Evolutionary conservation across 2,888 invertebrate genomes (phyloP), one percentile per base, ranked within the genome.

Genomic region (Hermaeophaga mercurialis): DNA sequence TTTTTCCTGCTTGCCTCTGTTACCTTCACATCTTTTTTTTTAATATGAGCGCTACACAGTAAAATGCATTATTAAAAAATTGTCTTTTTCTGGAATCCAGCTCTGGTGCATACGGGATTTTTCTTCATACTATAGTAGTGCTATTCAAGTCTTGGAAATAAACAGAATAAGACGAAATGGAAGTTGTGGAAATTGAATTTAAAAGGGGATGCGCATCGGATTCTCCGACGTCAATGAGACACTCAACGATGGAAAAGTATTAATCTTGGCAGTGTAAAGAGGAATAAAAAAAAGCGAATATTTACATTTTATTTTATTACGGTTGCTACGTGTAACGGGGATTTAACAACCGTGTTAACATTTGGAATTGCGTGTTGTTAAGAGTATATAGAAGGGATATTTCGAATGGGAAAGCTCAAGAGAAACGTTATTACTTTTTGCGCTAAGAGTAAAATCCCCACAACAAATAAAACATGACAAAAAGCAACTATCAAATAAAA

Each of bases 161-260:
- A 46, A 46, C 46, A 34, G 46, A 12, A 46, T n/a, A 34, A 19
- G 34, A n/a, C n/a, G n/a, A 46, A 12, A 46, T 34, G 34, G 34
- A 12, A 33, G 18, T 2, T 4, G 19, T 26, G 44, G 33, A 33
- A 33, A 46, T 46, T 46, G 33, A 34, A 46, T 46, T 46, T 46
- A 34, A 31, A 46, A 46, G 22, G n/a, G 46, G 33, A 34, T 34
- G 46, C 46, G 46, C 46, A 46, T 46, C 22, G 19, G 34, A 34
- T 19, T 46, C 34, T 19, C 14, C 34, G 24, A 19, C 18, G 19
- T 22, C 41, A 22, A 41, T 41, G 41, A 41, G 41, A n/a, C 41
- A 41, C 41, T 41, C 24, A 5, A 41, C 19, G 41, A 3, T 6
- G 11, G 24, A 12, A 22, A 41, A 41, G 22, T 41, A 41, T 41